Evolutionary conservation across 2,888 invertebrate genomes (phyloP), one percentile per base, ranked within the genome.

Genomic region (Lathronympha strigana): DNA sequence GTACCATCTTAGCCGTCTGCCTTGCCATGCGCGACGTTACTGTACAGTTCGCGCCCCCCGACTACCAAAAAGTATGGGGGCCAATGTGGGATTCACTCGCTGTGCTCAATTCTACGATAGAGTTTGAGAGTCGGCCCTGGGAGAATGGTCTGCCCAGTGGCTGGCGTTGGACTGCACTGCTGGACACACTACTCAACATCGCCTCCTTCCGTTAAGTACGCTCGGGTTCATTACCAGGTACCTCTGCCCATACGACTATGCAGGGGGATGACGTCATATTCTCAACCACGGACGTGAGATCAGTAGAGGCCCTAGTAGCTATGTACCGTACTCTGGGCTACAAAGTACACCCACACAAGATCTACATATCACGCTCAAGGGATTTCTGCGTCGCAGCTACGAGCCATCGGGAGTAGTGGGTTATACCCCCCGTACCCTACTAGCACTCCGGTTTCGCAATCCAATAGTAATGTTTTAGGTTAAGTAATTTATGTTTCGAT

Each of bases 281-380:
- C 9, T 36, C 36, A 36, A 36, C 36, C 11, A 4, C 2, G 4
- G 2, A 4, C 4, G 36, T 36, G 2, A 4, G 11, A 36, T 36
- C 36, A 6, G 36, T 36, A 4, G 36, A 36, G 9, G 36, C 36
- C 2, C 13, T 36, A 13, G 36, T 36, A 4, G 36, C 36, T 36
- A 36, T 36, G 36, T 36, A 36, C 36, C 13, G 36, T 36, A 36
- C 36, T 6, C 36, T 36, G 2, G 36, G 36, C 4, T 36, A 36
- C 9, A 36, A 36, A 36, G 36, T 36, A 36, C 36, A 36, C 36
- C 36, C 36, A 36, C 36, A 36, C 36, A 36, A 36, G 36, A 36
- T 13, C 8, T 36, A 36, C 36, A 36, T 36, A 4, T 36, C 36
- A 9, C 4, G 6, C 4, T 8, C 6, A 13, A 2, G 11, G 36